Percentiles rank a stretch among this genome's conserved stretches.
phyloP scores from a whole-genome alignment of 2,113 vertebrate genomes.

The Brevimyrus niger region DNA sequence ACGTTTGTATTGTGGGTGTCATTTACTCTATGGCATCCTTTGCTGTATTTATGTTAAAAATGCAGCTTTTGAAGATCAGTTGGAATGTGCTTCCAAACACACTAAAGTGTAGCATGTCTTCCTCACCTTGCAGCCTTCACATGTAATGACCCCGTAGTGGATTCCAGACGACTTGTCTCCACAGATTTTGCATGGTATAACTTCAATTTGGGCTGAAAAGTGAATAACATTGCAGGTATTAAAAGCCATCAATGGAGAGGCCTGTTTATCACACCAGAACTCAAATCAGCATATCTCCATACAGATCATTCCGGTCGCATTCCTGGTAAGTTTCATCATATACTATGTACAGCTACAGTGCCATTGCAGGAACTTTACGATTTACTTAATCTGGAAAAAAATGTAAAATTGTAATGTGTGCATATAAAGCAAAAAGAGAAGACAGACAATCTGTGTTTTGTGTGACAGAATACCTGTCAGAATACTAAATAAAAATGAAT shows the following conservation, averaged over 20 bases:
- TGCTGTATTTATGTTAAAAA: background rate
- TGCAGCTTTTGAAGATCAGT: background rate
- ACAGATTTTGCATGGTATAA: slow-evolving; percentile 99
- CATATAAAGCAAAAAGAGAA: background rate
- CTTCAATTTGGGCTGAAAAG: slow-evolving; percentile 96
- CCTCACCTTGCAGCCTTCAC: slow-evolving; percentile 97
- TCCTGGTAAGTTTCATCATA: background rate
- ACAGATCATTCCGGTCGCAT: background rate
- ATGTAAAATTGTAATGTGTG: background rate
- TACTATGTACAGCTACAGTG: background rate
- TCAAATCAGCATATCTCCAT: background rate
- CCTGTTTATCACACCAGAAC: background rate
- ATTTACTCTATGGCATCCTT: background rate
- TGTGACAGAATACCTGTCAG: background rate
- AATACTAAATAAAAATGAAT: background rate
- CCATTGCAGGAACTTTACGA: background rate
- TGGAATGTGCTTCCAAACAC: background rate
- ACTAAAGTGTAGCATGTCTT: background rate
- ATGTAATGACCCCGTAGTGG: slow-evolving; percentile 98
- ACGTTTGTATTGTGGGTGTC: background rate
- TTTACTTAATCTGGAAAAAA: background rate
- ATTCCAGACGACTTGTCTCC: slow-evolving; percentile 99
- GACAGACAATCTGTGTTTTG: background rate
- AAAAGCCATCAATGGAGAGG: background rate
- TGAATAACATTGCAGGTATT: slow-evolving; percentile 5